Conservation (phyloP, 2,888 invertebrate genomes). For the Muscina levida region DNA sequence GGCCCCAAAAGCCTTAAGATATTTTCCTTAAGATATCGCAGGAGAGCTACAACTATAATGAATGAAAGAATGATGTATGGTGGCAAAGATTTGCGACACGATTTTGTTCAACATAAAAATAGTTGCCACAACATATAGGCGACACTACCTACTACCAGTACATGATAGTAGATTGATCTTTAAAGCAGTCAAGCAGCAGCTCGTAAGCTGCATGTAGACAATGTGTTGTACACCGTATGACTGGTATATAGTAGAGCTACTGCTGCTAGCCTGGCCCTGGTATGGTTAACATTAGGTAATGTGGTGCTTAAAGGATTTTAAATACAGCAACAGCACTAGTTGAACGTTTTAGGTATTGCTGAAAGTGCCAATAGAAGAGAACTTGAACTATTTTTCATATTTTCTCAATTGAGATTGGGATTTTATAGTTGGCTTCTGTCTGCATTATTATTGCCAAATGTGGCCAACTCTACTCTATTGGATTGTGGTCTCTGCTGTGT, state of each 20-base stretch:
- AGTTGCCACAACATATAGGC: slow-evolving; percentile 35
- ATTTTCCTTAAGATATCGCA: slow-evolving; percentile 40
- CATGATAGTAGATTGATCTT: too few species aligned
- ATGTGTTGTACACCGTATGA: neutral
- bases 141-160: slow-evolving; percentile 2
- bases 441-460: neutral
- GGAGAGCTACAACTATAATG: slow-evolving; percentile 30
- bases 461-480: too few species aligned
- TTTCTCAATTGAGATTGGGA: neutral
- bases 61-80: slow-evolving; percentile 51
- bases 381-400: slow-evolving; percentile 35
- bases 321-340: slow-evolving; percentile 11
- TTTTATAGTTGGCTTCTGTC: slow-evolving; percentile 7
- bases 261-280: too few species aligned
- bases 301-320: slow-evolving; percentile 40
- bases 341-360: neutral
- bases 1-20: slow-evolving; percentile 40
- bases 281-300: slow-evolving; percentile 59
- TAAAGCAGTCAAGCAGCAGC: slow-evolving; percentile 6
- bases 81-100: slow-evolving; percentile 56
- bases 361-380: slow-evolving; percentile 5
- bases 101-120: slow-evolving; percentile 44
- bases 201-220: too few species aligned
- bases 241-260: slow-evolving; percentile 10
- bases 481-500: neutral